Percentiles rank a stretch among this genome's conserved stretches.
Evolutionary conservation across 2,797 vertebrate genomes (phyloP).

Genomic region (Lithobates pipiens): DNA sequence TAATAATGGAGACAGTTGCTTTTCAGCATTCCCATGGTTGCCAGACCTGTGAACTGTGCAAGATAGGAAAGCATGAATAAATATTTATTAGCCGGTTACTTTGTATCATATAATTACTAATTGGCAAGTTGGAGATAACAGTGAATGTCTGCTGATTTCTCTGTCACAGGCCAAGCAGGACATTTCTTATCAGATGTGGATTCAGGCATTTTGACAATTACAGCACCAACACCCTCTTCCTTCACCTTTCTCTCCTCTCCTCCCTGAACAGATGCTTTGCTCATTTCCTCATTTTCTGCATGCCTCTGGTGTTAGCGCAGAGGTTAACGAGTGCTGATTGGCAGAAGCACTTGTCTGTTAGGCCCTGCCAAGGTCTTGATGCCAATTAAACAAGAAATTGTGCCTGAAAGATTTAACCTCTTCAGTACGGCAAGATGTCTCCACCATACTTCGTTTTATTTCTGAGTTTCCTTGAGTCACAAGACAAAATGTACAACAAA

Average conservation of each 20-base stretch:
- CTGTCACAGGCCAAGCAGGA: neutral
- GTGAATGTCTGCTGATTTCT: neutral
- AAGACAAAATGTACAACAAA: neutral
- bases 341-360: conserved; percentile 56
- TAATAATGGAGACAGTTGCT: neutral
- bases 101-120: neutral
- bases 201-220: conserved; percentile 28
- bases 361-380: conserved; percentile 45
- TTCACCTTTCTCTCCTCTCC: conserved; percentile 49
- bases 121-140: neutral
- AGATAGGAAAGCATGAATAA: neutral
- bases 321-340: conserved; percentile 59
- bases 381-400: conserved; percentile 50
- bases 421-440: neutral
- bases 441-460: neutral
- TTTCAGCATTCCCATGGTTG: neutral
- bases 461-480: neutral
- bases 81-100: neutral
- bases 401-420: conserved; percentile 44
- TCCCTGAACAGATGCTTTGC: conserved; percentile 55
- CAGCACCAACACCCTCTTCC: conserved; percentile 20
- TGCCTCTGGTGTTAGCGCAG: conserved; percentile 38
- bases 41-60: neutral
- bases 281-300: conserved; percentile 55
- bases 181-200: conserved; percentile 11